These are phyloP conservation scores for Gallinago solitaria DNA, from an alignment of 2,797 vertebrate genomes.

Conservation along the genomic window DNA sequence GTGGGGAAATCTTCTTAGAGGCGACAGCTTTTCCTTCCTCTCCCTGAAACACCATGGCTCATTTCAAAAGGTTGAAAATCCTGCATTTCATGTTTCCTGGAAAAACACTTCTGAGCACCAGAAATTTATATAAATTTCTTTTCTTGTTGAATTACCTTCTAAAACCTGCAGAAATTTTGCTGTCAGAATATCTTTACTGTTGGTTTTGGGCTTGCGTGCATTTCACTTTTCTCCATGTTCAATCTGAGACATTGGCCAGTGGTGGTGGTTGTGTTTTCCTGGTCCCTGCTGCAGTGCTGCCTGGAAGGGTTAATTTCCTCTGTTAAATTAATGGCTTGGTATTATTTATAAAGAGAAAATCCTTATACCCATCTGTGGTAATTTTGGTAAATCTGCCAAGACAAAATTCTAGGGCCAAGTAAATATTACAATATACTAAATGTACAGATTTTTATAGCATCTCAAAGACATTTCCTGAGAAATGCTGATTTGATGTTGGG, in stretches of 20 bases:
- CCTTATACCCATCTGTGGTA: neutral
- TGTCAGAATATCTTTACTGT: neutral
- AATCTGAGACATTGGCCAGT: neutral
- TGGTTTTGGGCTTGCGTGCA: neutral
- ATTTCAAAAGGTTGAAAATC: neutral
- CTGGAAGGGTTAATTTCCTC: neutral
- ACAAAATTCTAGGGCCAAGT: neutral
- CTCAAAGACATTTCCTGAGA: neutral
- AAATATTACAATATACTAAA: neutral
- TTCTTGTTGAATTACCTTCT: neutral
- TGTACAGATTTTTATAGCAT: neutral
- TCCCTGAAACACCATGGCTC: neutral
- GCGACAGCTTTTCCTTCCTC: neutral
- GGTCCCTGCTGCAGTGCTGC: neutral
- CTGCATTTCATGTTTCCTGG: neutral
- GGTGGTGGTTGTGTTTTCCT: neutral
- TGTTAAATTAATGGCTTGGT: constrained; percentile 14
- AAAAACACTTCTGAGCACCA: neutral
- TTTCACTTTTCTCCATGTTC: neutral
- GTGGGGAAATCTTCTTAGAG: neutral
- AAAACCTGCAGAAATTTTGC: neutral
- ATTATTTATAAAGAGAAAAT: constrained; percentile 32
- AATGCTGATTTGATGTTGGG: neutral
- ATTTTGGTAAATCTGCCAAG: constrained; percentile 3
- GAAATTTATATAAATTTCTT: neutral